Evolutionary conservation across 2,888 invertebrate species (phyloP).

Genomic region (Malacosoma neustria): DNA sequence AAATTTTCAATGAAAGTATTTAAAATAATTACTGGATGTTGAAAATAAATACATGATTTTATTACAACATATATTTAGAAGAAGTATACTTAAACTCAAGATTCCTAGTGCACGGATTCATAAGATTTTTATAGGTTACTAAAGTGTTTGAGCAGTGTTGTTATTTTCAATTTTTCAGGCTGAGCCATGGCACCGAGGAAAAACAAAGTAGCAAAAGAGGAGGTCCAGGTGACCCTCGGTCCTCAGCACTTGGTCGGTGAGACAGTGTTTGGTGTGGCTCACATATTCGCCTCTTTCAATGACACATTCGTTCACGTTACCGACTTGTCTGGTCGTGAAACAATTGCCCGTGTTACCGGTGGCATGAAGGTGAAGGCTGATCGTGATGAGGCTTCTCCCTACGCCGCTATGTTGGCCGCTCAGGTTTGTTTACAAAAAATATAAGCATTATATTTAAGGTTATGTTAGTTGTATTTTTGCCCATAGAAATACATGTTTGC

Average conservation of each 20-base stretch:
- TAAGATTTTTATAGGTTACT: conserved; percentile 56
- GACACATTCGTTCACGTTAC: conserved; percentile 99
- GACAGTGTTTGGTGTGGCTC: conserved; percentile 98
- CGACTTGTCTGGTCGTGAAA: conserved; percentile 97
- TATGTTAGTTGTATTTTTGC: conserved; percentile 20
- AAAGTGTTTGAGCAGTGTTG: conserved; percentile 54
- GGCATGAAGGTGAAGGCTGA: conserved; percentile 99
- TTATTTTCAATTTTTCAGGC: conserved; percentile 68
- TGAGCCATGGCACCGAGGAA: conserved; percentile 95
- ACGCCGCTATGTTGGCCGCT: conserved; percentile 99
- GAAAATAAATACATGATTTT: neutral
- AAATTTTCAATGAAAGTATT: conserved; percentile 27
- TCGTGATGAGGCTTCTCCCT: conserved; percentile 99
- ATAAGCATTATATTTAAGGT: conserved; percentile 23
- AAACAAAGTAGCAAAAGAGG: conserved; percentile 97
- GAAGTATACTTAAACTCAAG: conserved; percentile 12
- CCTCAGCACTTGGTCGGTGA: conserved; percentile 98
- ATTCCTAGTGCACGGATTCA: conserved; percentile 29
- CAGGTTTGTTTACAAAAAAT: conserved; percentile 77
- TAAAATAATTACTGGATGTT: neutral
- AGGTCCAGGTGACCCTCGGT: conserved; percentile 96
- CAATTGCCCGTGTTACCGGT: conserved; percentile 95
- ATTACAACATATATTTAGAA: conserved; percentile 9
- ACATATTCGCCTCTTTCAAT: conserved; percentile 99
- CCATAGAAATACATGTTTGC: no score